Evolutionary conservation across 2,113 vertebrate genomes (phyloP), one percentile per base, ranked within the genome.

Genomic region (Egretta garzetta): DNA sequence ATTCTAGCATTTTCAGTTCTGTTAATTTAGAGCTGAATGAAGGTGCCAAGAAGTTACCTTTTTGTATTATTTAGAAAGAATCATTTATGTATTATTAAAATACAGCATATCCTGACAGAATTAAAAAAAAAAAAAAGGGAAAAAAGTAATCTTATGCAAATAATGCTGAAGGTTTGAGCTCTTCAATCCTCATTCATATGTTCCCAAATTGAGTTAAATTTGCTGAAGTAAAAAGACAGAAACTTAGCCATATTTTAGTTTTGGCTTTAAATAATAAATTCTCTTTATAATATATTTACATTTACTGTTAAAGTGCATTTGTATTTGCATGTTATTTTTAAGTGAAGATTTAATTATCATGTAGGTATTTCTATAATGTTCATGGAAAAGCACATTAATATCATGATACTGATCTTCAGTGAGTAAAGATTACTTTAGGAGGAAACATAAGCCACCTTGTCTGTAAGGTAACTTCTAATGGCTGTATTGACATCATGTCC

Each of bases 71-170:
- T 80, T 83, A 66, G 45, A 41, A 77, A 79, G 21, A 77, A 66
- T 60, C 0, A 43, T 56, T 92, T 81, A 63, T 66, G 15, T 16
- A 72, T 73, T 86, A 84, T 66, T 94, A 74, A 91, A 96, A 86
- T 49, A 24, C 16, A 84, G 21, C 6, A 18, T 60, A 83, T 60
- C 13, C 22, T 50, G 24, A 6, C 6, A 72, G 72, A 75, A 81
- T 86, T 10, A 8, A 3, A 26, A 73, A 71, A 55, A 33, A 4
- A 28, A 14, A 5, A 9, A 49, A 20, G 11, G 5, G 4, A 21
- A 8, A 9, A 50, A 68, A 55, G 80, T 43, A 53, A 28, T 20
- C 7, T 28, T 66, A 67, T 26, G 19, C 28, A 55, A 3, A 35
- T 45, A 72, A 50, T 35, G 3, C 4, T 41, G 63, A 67, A 39